Conservation (phyloP, 2,797 vertebrate species). For the Enteromius afrohamiltoni region DNA sequence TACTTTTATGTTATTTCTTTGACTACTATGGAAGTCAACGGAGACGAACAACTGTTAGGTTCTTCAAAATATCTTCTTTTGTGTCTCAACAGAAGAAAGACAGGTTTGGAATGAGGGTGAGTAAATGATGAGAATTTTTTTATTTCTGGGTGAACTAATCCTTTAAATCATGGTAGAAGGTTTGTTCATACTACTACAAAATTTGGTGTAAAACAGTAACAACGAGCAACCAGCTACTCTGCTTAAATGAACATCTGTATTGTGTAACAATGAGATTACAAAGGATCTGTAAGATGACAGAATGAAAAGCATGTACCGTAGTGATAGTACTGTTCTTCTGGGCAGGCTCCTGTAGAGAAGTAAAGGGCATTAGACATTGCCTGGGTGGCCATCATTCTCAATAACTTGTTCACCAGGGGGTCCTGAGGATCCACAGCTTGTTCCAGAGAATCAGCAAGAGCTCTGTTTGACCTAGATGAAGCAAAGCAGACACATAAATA, state of each 20-base stretch:
- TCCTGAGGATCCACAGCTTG: slow-evolving; percentile 84
- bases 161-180: neutral
- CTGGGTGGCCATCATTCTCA: slow-evolving; percentile 92
- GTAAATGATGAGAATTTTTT: neutral
- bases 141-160: neutral
- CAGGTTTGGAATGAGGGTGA: neutral
- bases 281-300: neutral
- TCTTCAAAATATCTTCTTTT: neutral
- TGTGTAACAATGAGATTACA: neutral
- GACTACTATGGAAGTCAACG: neutral
- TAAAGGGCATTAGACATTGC: slow-evolving; percentile 95
- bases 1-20: neutral
- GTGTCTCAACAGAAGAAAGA: neutral
- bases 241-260: neutral
- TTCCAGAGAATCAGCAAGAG: slow-evolving; percentile 90
- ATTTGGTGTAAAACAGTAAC: neutral
- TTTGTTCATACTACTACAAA: neutral
- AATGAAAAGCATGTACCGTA: slow-evolving; percentile 80
- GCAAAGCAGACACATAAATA: slow-evolving; percentile 4
- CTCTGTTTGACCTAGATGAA: slow-evolving; percentile 88
- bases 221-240: neutral
- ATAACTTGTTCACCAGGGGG: slow-evolving; percentile 86
- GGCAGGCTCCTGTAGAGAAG: slow-evolving; percentile 87
- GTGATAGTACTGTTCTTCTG: slow-evolving; percentile 86
- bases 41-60: neutral